Conservation (phyloP, 2,113 vertebrate genomes). For the Hystrix cristata region DNA sequence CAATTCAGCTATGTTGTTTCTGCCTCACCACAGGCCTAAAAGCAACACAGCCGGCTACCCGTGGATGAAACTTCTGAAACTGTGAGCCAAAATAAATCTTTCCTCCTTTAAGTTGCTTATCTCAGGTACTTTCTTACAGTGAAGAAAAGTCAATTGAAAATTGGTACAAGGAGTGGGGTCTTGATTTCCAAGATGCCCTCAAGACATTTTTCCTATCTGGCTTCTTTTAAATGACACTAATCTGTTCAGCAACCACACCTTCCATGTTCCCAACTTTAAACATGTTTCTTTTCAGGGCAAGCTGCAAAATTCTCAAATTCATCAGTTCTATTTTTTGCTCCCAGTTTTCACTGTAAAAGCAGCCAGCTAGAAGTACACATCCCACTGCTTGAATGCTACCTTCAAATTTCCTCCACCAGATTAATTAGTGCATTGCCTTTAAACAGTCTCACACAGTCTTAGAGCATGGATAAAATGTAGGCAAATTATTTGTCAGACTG, state of each 20-base stretch:
- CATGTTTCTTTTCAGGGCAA: background rate
- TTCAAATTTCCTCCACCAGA: background rate
- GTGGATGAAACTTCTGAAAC: background rate
- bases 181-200: background rate
- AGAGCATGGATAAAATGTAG: background rate
- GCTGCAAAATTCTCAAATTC: background rate
- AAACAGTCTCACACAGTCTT: background rate
- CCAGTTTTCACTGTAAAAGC: background rate
- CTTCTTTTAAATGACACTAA: background rate
- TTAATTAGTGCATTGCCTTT: background rate
- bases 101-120: background rate
- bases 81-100: background rate
- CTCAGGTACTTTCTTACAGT: background rate
- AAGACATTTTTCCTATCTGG: background rate
- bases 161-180: background rate
- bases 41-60: background rate
- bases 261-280: background rate
- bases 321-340: background rate
- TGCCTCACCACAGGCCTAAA: background rate
- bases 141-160: background rate
- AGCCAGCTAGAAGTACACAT: background rate
- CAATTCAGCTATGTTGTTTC: background rate
- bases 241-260: background rate
- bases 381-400: background rate
- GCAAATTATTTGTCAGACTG: background rate